A percentile compares a stretch with the other conserved stretches of the same genome.
Evolutionary conservation across 2,888 invertebrate genomes (phyloP).

Genomic region (Meta bourneti): DNA sequence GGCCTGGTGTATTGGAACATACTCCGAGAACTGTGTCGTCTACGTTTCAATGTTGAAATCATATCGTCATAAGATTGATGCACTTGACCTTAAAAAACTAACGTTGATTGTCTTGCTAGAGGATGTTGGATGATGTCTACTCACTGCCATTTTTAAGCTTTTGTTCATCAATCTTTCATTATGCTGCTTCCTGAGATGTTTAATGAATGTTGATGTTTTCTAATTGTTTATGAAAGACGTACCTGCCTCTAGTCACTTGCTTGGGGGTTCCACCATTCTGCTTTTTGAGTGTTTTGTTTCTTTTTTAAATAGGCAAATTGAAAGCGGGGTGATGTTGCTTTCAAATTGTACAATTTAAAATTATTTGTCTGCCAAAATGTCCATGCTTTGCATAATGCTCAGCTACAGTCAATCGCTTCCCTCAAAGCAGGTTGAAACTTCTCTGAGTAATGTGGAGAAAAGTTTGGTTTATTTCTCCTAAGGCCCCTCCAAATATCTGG

Average conservation of each 20-base stretch:
- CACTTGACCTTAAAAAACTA: constrained; percentile 45
- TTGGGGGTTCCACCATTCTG: constrained; percentile 40
- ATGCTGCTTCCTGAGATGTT: constrained; percentile 56
- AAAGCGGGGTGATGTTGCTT: no score
- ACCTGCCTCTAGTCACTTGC: constrained; percentile 68
- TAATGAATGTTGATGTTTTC: constrained; percentile 65
- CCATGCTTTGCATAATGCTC: no score
- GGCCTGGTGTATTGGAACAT: constrained; percentile 22
- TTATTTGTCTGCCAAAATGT: no score
- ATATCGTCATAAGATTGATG: constrained; percentile 71
- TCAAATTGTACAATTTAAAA: no score
- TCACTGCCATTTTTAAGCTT: constrained; percentile 73
- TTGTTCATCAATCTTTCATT: constrained; percentile 51
- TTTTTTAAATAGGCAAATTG: no score
- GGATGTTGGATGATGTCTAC: constrained; percentile 44
- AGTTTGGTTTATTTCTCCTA: no score
- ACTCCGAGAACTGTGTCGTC: background rate
- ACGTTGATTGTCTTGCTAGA: constrained; percentile 55
- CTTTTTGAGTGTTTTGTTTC: no score
- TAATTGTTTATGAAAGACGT: constrained; percentile 51
- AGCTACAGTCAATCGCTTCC: no score
- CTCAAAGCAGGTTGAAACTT: no score
- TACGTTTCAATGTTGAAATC: constrained; percentile 48
- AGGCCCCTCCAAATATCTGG: no score
- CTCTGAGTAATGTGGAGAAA: no score